Conservation (phyloP, 2,888 invertebrate genomes). For the Julus scanicus region DNA sequence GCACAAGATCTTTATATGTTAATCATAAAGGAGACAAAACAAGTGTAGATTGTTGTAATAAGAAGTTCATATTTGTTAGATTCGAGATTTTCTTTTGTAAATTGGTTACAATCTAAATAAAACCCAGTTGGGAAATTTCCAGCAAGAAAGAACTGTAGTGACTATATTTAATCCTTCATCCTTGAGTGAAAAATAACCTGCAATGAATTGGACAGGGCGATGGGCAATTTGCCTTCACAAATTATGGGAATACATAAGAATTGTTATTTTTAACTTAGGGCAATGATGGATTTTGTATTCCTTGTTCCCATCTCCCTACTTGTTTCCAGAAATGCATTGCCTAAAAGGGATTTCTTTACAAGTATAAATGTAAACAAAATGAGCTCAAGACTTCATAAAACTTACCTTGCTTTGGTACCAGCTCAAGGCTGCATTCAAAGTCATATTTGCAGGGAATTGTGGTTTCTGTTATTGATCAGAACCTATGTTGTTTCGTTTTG, state of each 20-base stretch:
- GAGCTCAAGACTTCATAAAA: background rate
- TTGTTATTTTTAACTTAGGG: constrained; percentile 1
- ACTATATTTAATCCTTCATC: constrained; percentile 19
- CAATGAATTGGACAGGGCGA: background rate
- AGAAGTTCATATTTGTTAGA: constrained; percentile 14
- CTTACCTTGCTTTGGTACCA: constrained; percentile 82
- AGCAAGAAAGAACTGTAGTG: background rate
- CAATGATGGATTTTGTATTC: background rate
- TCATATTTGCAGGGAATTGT: constrained; percentile 52
- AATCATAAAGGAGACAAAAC: too few relatives aligned
- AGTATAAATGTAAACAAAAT: background rate
- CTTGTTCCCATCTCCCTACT: background rate
- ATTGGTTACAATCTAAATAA: background rate
- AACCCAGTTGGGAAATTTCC: constrained; percentile 16
- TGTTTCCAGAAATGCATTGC: background rate
- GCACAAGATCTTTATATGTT: too few relatives aligned
- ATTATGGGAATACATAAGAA: background rate
- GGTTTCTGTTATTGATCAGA: background rate
- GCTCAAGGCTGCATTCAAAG: constrained; percentile 61
- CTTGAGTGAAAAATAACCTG: background rate
- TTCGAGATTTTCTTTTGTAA: constrained; percentile 26
- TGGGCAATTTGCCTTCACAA: constrained; percentile 1
- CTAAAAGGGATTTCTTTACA: background rate
- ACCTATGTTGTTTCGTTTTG: background rate
- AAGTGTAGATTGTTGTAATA: too few relatives aligned